Evolutionary conservation across 2,888 invertebrate species (phyloP).

Genomic region (Calliopum simillimum): DNA sequence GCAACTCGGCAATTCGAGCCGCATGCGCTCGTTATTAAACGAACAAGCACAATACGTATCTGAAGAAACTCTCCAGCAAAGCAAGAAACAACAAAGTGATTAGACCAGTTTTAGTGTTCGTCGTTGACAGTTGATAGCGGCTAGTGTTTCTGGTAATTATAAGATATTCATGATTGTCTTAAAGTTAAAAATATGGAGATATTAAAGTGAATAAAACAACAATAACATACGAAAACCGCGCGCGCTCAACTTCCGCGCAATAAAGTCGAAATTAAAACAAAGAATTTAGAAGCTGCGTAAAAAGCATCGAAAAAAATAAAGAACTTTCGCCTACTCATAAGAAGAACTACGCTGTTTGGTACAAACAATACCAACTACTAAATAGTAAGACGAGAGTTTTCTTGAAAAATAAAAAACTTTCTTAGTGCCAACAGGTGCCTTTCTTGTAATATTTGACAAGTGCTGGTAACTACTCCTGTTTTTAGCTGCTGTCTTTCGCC

Average conservation of each 20-base stretch:
- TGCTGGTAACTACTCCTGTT: too few species aligned
- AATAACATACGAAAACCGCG: background rate
- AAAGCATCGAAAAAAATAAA: too few species aligned
- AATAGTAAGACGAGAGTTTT: too few species aligned
- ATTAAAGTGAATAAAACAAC: background rate
- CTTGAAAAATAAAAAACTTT: too few species aligned
- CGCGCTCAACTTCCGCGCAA: background rate
- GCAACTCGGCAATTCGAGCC: background rate
- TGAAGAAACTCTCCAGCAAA: slow-evolving; percentile 6
- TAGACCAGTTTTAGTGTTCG: slow-evolving; percentile 17
- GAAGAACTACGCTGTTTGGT: too few species aligned
- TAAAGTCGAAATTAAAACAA: background rate
- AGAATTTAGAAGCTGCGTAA: too few species aligned
- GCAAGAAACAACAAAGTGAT: background rate
- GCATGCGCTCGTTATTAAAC: background rate
- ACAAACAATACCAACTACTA: too few species aligned
- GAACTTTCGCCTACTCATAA: too few species aligned
- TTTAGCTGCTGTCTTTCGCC: too few species aligned
- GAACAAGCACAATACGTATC: background rate
- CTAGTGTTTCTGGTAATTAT: too few species aligned
- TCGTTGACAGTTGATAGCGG: background rate
- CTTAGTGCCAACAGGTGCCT: too few species aligned
- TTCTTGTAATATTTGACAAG: too few species aligned
- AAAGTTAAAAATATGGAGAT: background rate
- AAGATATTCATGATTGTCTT: background rate